Evolutionary conservation across 2,797 vertebrate genomes (phyloP).

Genomic region (Malacoraja senta): DNA sequence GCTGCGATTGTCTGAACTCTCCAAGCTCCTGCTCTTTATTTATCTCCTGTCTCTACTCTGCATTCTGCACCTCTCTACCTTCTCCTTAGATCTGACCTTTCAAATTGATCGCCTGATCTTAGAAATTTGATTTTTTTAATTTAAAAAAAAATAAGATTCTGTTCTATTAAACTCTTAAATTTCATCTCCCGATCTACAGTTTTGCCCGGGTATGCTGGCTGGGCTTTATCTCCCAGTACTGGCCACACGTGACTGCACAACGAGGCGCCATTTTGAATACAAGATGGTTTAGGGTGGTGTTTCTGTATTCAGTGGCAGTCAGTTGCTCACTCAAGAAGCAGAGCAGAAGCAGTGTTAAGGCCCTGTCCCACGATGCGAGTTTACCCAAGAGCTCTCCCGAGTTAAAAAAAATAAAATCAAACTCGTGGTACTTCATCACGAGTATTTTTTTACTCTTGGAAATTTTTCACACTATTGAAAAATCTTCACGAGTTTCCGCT

Average conservation of each 20-base stretch:
- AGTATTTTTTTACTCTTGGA: too few species aligned
- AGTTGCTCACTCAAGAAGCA: not conserved
- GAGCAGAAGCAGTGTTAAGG: not conserved
- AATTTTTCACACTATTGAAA: too few species aligned
- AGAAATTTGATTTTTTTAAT: constrained; percentile 33
- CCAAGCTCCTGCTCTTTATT: not conserved
- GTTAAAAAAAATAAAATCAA: too few species aligned
- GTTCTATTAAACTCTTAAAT: constrained; percentile 36
- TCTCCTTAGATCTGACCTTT: constrained; percentile 23
- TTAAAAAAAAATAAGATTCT: too few species aligned
- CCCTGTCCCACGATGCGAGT: too few species aligned
- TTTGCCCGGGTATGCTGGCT: not conserved
- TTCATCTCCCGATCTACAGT: constrained; percentile 21
- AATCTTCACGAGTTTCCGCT: too few species aligned
- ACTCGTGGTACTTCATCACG: too few species aligned
- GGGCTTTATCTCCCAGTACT: not conserved
- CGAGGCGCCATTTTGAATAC: not conserved
- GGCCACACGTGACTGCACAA: not conserved
- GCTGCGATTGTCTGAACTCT: not conserved
- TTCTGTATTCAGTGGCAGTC: not conserved
- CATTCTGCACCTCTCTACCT: constrained; percentile 11
- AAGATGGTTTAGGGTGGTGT: not conserved
- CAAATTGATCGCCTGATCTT: constrained; percentile 28
- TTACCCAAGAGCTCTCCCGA: too few species aligned
- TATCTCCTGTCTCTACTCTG: not conserved